Base-by-base conservation (phyloP, 2,113 vertebrate species). In the Kobus ellipsiprymnus region DNA sequence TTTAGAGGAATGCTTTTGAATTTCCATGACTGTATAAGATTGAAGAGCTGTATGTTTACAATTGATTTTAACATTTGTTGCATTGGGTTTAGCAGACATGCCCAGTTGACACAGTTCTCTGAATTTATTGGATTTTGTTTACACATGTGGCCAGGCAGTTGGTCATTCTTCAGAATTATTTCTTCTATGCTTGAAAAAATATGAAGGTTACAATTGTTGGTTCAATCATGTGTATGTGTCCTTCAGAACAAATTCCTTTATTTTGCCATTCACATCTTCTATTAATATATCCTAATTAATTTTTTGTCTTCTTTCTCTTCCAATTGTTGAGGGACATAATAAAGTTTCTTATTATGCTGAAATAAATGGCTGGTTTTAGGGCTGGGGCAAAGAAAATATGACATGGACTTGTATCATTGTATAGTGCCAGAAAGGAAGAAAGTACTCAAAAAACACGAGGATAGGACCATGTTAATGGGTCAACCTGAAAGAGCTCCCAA, bases 1-100 rank as follows among this genome's bases (percentile, higher is more conserved):
- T 82, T 80, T 95, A 96, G 17, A 87, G 23, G 23, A 94, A 91
- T 93, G 10, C 5, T 90, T 95, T 81, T 88, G 90, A 88, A 91
- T 93, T 97, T 97, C 23, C 19, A 50, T 52, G 23, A 30, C 64
- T n/a, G 2, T 57, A 11, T 87, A 90, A 80, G 50, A 77, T 84
- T 88, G 6, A 25, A 36, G 64, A 82, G 27, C 29, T 1, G 15
- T 52, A 94, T 44, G 92, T 92, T 80, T 90, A 44, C 60, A 48
- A 87, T 13, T 36, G 30, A 55, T 60, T 90, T 33, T n/a, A 40
- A 84, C 87, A 91, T 36, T 84, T 93, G 15, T 81, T 84, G 6
- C 29, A 55, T 7, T 84, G 46, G 44, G 50, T 92, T 94, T 52
- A 86, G 15, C 54, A 59, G 67, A 30, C 19, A 25, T 93, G 12